Evolutionary conservation across 2,888 invertebrate species (phyloP).

Genomic region (Punctoribates punctum): DNA sequence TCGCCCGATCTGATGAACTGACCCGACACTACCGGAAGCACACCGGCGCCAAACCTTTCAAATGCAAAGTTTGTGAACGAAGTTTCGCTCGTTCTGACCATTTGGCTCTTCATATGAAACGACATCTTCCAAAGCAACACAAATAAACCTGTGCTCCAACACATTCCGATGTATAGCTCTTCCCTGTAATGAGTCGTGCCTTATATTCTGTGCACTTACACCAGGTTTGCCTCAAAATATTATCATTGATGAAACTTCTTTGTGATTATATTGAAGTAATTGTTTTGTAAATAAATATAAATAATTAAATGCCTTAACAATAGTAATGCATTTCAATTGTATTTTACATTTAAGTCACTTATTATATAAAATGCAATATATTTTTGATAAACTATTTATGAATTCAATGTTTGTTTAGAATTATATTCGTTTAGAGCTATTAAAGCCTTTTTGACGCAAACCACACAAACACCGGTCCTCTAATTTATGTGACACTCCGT

Average conservation of each 20-base stretch:
- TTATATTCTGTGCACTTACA: conserved; percentile 7
- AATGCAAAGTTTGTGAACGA: conserved; percentile 60
- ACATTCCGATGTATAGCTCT: background rate
- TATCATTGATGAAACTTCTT: background rate
- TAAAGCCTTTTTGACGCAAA: background rate
- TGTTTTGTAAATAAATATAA: background rate
- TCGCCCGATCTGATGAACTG: conserved; percentile 60
- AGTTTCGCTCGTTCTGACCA: conserved; percentile 62
- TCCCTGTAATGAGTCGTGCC: background rate
- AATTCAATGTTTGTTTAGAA: conserved; percentile 3
- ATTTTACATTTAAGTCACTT: conserved; percentile 7
- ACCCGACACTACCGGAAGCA: conserved; percentile 62
- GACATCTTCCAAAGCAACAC: conserved; percentile 68
- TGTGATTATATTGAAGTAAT: background rate
- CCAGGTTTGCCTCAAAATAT: conserved; percentile 16
- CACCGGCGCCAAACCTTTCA: conserved; percentile 62
- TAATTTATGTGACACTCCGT: background rate
- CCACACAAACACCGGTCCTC: conserved; percentile 14
- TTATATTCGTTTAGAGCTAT: background rate
- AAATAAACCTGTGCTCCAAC: conserved; percentile 29
- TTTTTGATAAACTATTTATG: conserved; percentile 12
- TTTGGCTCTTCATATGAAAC: conserved; percentile 61
- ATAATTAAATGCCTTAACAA: background rate
- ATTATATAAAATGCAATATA: conserved; percentile 22
- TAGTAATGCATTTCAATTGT: background rate